Conservation (phyloP, 1,140 invertebrate genomes). For the Drosophila azteca region DNA sequence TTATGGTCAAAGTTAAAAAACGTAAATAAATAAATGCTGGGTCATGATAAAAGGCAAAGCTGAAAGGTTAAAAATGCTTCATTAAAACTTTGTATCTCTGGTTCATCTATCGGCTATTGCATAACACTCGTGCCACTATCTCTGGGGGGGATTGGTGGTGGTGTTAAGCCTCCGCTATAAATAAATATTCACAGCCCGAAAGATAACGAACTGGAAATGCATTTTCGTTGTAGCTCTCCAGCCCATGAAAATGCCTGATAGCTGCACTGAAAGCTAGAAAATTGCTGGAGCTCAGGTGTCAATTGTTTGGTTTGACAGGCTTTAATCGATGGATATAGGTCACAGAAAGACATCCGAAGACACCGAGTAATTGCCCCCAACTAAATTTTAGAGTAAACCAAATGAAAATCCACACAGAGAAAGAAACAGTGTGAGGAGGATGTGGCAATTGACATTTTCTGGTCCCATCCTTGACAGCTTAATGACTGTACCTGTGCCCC, state of each 20-base stretch:
- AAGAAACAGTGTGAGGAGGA: neutral
- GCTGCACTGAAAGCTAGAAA: neutral
- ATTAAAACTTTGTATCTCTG: slow-evolving; percentile 1
- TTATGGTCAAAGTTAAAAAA: slow-evolving; percentile 30
- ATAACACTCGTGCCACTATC: slow-evolving; percentile 3
- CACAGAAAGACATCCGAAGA: slow-evolving; percentile 8
- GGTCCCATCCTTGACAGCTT: slow-evolving; percentile 58
- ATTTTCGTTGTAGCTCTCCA: slow-evolving; percentile 23
- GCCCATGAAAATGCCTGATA: neutral
- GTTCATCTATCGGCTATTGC: neutral
- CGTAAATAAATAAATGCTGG: slow-evolving; percentile 33
- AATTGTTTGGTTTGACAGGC: slow-evolving; percentile 21
- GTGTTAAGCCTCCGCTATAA: neutral
- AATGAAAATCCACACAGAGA: slow-evolving; percentile 4
- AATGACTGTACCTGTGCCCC: slow-evolving; percentile 41
- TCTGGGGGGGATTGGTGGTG: neutral
- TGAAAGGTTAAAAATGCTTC: slow-evolving; percentile 36
- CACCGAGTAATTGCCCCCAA: slow-evolving; percentile 17
- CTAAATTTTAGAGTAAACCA: slow-evolving; percentile 22
- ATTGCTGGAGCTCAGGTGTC: slow-evolving; percentile 6
- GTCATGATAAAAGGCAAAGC: slow-evolving; percentile 33
- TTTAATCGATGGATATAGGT: slow-evolving; percentile 18
- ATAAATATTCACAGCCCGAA: neutral
- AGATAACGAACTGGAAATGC: slow-evolving; percentile 22
- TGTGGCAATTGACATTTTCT: slow-evolving; percentile 54